Percentiles rank a stretch among this genome's conserved stretches.
These are phyloP conservation scores for Agrochola litura DNA, from an alignment of 2,888 invertebrate species.

Conservation along the genomic window DNA sequence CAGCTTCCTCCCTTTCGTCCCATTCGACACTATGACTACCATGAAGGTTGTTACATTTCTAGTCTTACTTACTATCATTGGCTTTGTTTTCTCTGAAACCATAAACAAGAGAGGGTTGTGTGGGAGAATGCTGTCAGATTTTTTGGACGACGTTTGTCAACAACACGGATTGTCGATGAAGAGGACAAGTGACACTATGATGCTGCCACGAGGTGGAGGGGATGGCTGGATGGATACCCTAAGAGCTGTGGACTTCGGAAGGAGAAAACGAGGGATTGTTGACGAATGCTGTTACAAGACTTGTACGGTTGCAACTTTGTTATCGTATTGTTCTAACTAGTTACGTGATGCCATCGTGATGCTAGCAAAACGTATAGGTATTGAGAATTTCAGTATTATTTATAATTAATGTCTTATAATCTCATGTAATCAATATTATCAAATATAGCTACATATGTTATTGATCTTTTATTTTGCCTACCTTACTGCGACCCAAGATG, in stretches of 20 bases:
- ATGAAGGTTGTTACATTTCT: slow-evolving; percentile 50
- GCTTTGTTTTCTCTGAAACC: background rate
- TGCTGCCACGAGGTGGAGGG: background rate
- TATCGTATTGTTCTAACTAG: slow-evolving; percentile 65
- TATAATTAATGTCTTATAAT: background rate
- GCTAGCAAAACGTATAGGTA: background rate
- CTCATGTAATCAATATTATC: background rate
- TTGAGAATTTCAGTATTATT: background rate
- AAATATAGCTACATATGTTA: background rate
- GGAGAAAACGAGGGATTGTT: slow-evolving; percentile 60
- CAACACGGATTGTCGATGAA: slow-evolving; percentile 2
- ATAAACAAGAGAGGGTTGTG: slow-evolving; percentile 48
- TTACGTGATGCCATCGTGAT: no score
- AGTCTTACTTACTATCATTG: slow-evolving; percentile 16
- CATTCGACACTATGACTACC: slow-evolving; percentile 34
- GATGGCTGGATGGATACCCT: slow-evolving; percentile 21
- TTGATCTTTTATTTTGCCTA: background rate
- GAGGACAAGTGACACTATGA: slow-evolving; percentile 44
- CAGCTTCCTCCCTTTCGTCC: background rate
- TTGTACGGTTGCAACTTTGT: slow-evolving; percentile 68
- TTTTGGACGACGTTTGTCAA: slow-evolving; percentile 44
- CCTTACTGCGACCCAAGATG: background rate
- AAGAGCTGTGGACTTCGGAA: slow-evolving; percentile 9
- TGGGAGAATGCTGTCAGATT: slow-evolving; percentile 63
- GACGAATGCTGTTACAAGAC: slow-evolving; percentile 72